Percentiles rank a stretch among this genome's conserved stretches.
phyloP scores from a whole-genome alignment of 1,140 invertebrate genomes.

The Magallana gigas region DNA sequence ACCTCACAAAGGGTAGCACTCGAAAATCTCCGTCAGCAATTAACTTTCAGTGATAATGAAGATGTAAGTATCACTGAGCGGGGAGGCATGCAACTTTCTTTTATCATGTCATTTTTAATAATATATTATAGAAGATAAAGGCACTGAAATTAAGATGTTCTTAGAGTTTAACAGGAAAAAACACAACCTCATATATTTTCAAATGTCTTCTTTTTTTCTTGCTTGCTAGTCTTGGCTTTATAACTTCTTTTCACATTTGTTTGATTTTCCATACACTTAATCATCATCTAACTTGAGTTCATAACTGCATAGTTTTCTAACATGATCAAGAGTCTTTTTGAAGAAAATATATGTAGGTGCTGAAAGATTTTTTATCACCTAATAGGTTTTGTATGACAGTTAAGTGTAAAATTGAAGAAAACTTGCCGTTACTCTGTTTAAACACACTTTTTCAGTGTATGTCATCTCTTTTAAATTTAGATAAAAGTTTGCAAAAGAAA shows the following conservation, averaged over 20 bases:
- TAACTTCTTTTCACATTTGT: not conserved
- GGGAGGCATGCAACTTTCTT: not conserved
- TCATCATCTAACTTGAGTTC: not conserved
- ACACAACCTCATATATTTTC: too few relatives aligned
- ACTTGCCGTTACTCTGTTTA: too few relatives aligned
- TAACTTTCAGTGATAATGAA: conserved; percentile 75
- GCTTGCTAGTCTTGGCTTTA: not conserved
- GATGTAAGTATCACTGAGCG: conserved; percentile 68
- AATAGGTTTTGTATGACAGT: too few relatives aligned
- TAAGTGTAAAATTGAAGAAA: too few relatives aligned
- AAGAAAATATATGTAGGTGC: too few relatives aligned
- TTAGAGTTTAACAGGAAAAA: too few relatives aligned
- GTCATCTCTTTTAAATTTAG: too few relatives aligned
- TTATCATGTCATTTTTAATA: not conserved
- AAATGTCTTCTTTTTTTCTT: not conserved
- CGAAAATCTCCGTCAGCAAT: conserved; percentile 74
- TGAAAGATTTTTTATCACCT: too few relatives aligned
- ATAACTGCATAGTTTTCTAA: not conserved
- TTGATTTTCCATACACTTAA: not conserved
- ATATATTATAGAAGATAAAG: not conserved
- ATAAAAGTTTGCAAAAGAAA: too few relatives aligned
- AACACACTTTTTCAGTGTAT: too few relatives aligned
- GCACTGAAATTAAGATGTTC: not conserved
- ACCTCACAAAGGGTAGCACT: conserved; percentile 72
- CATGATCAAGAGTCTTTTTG: too few relatives aligned